Evolutionary conservation across 2,888 invertebrate genomes (phyloP).

Genomic region (Congeria kusceri): DNA sequence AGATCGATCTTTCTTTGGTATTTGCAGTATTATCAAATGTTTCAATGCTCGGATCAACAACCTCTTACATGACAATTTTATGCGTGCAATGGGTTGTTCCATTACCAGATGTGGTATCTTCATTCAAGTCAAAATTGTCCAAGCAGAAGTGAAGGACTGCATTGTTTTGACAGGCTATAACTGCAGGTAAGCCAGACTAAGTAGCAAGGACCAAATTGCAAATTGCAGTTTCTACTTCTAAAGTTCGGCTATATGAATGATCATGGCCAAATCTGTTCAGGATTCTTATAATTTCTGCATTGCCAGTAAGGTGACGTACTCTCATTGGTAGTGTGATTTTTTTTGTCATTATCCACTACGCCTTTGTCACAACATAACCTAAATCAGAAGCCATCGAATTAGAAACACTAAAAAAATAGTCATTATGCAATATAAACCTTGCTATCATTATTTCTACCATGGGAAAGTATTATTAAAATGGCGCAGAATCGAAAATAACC

Average conservation of each 20-base stretch:
- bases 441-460: too few relatives aligned
- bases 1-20: neutral
- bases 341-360: slow-evolving; percentile 52
- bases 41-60: too few relatives aligned
- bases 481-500: too few relatives aligned
- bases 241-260: slow-evolving; percentile 34
- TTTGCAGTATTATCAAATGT: too few relatives aligned
- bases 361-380: neutral
- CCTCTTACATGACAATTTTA: slow-evolving; percentile 57
- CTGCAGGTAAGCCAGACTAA: slow-evolving; percentile 26
- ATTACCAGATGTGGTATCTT: slow-evolving; percentile 47
- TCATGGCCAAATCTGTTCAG: slow-evolving; percentile 50
- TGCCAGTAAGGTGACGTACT: slow-evolving; percentile 55
- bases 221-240: slow-evolving; percentile 58
- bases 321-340: slow-evolving; percentile 48
- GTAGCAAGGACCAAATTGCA: slow-evolving; percentile 23
- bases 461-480: too few relatives aligned
- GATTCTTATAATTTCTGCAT: slow-evolving; percentile 50
- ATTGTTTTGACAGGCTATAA: slow-evolving; percentile 43
- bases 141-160: slow-evolving; percentile 44
- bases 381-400: too few relatives aligned
- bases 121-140: slow-evolving; percentile 60
- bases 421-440: too few relatives aligned
- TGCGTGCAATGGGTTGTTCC: slow-evolving; percentile 54
- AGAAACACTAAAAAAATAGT: too few relatives aligned